Conservation (phyloP, 2,797 vertebrate species). For the Catharus ustulatus region DNA sequence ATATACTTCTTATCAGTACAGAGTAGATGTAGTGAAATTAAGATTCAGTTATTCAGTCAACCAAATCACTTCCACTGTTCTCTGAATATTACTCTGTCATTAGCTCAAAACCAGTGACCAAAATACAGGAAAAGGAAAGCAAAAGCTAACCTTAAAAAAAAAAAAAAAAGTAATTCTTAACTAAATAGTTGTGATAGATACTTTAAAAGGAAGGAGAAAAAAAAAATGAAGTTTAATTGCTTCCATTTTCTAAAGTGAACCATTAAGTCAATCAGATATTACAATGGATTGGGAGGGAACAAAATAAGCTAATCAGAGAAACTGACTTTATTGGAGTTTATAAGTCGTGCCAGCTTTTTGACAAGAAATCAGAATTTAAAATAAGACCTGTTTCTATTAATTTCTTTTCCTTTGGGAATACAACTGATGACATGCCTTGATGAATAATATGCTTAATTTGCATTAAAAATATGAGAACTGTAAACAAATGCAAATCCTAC, state of each 20-base stretch:
- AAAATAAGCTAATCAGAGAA: neutral
- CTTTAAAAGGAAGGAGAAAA: neutral
- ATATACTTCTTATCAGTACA: neutral
- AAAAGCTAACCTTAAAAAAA: neutral
- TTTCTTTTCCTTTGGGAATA: neutral
- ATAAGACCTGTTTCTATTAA: conserved; percentile 25
- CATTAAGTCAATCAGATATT: neutral
- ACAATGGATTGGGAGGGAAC: neutral
- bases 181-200: neutral
- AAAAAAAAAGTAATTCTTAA: neutral
- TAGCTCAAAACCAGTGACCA: neutral
- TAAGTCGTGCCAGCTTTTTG: conserved; percentile 12
- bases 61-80: neutral
- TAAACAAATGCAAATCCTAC: conserved; percentile 26
- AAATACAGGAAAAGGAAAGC: neutral
- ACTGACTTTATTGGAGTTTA: neutral
- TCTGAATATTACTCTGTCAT: neutral
- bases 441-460: conserved; percentile 31
- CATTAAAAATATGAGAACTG: conserved; percentile 7
- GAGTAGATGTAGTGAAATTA: neutral
- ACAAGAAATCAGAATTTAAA: conserved; percentile 54
- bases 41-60: neutral
- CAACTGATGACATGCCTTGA: neutral
- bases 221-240: neutral
- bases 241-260: neutral